These are phyloP conservation scores for Acleris laterana DNA, from an alignment of 2,888 invertebrate species.

Conservation along the genomic window DNA sequence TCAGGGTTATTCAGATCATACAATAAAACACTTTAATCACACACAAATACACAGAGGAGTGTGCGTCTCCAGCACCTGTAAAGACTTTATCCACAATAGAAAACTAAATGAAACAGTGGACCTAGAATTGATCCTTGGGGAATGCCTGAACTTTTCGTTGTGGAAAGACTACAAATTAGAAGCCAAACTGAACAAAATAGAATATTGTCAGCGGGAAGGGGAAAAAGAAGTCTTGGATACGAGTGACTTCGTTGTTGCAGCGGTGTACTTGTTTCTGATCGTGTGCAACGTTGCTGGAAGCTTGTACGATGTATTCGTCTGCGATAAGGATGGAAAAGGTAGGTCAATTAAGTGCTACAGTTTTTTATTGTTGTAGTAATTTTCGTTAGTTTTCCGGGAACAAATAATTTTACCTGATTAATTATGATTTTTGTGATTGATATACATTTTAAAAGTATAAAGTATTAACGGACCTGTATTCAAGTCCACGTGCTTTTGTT, in stretches of 20 bases:
- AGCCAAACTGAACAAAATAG: constrained; percentile 53
- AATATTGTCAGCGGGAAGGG: constrained; percentile 60
- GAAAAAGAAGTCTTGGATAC: constrained; percentile 52
- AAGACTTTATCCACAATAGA: constrained; percentile 45
- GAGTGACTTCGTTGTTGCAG: constrained; percentile 59
- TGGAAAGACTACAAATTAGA: constrained; percentile 61
- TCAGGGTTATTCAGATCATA: constrained; percentile 68
- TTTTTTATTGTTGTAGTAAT: too few relatives aligned
- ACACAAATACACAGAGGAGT: constrained; percentile 71
- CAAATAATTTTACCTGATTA: too few relatives aligned
- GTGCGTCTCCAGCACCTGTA: constrained; percentile 64
- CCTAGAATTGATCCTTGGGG: constrained; percentile 58
- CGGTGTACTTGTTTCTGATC: constrained; percentile 60
- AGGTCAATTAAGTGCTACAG: neutral
- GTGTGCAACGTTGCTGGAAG: constrained; percentile 63
- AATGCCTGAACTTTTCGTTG: constrained; percentile 66
- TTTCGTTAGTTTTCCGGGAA: too few relatives aligned
- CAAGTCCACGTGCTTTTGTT: too few relatives aligned
- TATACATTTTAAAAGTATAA: too few relatives aligned
- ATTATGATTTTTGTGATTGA: too few relatives aligned
- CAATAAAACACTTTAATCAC: constrained; percentile 70
- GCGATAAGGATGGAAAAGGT: constrained; percentile 25
- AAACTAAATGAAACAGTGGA: constrained; percentile 45
- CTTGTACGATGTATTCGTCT: constrained; percentile 54
- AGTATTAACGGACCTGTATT: too few relatives aligned